A percentile compares a stretch with the other conserved stretches of the same genome.
phyloP scores from a whole-genome alignment of 2,888 invertebrate species.

The Tethea ocularis region DNA sequence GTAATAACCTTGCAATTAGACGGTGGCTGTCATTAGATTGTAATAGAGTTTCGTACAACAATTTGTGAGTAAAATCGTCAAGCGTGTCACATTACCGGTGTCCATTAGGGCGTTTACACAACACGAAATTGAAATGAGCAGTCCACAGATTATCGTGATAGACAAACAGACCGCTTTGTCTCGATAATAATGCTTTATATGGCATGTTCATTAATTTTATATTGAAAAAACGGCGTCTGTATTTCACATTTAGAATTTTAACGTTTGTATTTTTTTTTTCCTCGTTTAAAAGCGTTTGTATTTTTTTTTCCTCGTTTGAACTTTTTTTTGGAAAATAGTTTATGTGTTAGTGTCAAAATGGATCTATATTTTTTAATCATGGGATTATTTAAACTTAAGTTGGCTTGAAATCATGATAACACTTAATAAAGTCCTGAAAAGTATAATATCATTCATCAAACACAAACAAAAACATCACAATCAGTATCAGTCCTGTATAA shows the following conservation, averaged over 20 bases:
- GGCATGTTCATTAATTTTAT: constrained; percentile 47
- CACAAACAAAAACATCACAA: constrained; percentile 6
- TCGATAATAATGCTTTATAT: constrained; percentile 75
- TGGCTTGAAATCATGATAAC: no score
- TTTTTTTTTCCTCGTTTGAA: no score
- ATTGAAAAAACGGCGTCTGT: not conserved
- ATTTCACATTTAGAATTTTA: not conserved
- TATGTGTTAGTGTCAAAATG: no score
- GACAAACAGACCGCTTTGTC: constrained; percentile 80
- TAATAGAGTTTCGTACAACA: constrained; percentile 83
- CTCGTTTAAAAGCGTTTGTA: no score
- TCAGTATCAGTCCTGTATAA: constrained; percentile 42
- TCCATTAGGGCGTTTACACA: constrained; percentile 83
- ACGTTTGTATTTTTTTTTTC: no score
- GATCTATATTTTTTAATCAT: no score
- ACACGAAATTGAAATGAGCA: constrained; percentile 82
- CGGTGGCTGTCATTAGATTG: constrained; percentile 81
- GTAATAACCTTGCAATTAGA: constrained; percentile 82
- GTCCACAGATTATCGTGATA: constrained; percentile 82
- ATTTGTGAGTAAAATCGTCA: constrained; percentile 84
- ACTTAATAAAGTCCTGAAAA: no score
- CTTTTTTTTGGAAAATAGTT: no score
- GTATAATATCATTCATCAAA: not conserved
- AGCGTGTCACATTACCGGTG: constrained; percentile 83
- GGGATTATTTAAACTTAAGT: no score